Evolutionary conservation across 2,797 vertebrate genomes (phyloP).

Genomic region (Sarcophilus harrisii): DNA sequence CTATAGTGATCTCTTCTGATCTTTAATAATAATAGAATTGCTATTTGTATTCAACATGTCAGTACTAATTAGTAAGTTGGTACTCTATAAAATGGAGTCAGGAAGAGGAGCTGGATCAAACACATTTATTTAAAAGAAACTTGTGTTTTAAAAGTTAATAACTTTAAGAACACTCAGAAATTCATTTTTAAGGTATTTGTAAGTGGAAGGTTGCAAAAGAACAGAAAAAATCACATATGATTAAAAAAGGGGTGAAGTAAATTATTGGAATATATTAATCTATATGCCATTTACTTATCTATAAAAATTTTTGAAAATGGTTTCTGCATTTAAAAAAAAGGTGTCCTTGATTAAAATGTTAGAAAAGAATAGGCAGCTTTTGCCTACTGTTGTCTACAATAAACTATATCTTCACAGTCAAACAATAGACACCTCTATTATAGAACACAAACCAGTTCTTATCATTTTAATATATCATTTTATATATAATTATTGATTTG

Average conservation of each 20-base stretch:
- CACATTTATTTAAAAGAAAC: neutral
- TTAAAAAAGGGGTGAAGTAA: neutral
- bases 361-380: neutral
- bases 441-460: neutral
- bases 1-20: neutral
- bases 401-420: neutral
- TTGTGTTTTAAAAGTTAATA: neutral
- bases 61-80: neutral
- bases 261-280: neutral
- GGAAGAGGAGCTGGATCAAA: neutral
- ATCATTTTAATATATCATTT: neutral
- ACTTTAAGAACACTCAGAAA: neutral
- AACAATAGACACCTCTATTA: neutral
- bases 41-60: neutral
- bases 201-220: neutral
- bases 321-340: neutral
- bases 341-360: neutral
- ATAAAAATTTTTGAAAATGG: neutral
- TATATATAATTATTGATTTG: neutral
- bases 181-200: neutral
- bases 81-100: neutral
- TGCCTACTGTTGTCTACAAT: neutral
- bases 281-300: neutral
- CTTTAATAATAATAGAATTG: neutral
- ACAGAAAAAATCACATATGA: neutral